Evolutionary conservation across 2,888 invertebrate species (phyloP), one percentile per base, ranked within the genome.

Genomic region (Hyppa rectilinea): DNA sequence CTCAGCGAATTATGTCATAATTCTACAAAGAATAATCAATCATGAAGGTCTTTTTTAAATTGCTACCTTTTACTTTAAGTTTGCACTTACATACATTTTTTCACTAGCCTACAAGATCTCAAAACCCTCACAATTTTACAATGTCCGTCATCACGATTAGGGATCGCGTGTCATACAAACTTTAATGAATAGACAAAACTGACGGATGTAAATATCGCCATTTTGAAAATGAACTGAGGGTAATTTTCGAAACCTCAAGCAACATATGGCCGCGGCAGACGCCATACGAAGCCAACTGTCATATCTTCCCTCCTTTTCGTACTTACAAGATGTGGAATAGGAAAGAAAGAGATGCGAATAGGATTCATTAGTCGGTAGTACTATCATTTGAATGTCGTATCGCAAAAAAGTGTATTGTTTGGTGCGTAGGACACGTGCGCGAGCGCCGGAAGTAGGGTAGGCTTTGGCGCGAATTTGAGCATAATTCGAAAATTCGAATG

Each of bases 181-280:
- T 77, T 74, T 92, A 93, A 93, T 93, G 89, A 93, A 94, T 94
- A 93, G 94, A 92, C 92, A 88, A 93, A 88, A 90, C 86, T 84
- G 85, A 87, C 81, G 56, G 82, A 87, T 81, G 80, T 80, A 84
- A 88, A 86, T 88, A 91, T 92, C 89, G 93, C 92, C 92, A 93
- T 93, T 91, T 92, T 89, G 82, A 86, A 88, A 85, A 89, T 87
- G 88, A 87, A 88, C 87, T 89, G 84, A 82, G 90, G 90, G 93
- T 93, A 95, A 94, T 95, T 95, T 95, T 90, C 92, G 88, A 93
- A 95, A 95, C 95, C 95, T 95, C 95, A 95, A 94, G 89, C 92
- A 92, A 86, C 95, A 95, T 95, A 95, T 96, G 95, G 95, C 88
- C 79, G 89, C 91, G 91, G 95, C 95, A 95, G 94, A 95, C 95